Percentiles rank a stretch among this genome's conserved stretches.
phyloP scores from a whole-genome alignment of 2,888 invertebrate genomes.

The Rosalia funebris region DNA sequence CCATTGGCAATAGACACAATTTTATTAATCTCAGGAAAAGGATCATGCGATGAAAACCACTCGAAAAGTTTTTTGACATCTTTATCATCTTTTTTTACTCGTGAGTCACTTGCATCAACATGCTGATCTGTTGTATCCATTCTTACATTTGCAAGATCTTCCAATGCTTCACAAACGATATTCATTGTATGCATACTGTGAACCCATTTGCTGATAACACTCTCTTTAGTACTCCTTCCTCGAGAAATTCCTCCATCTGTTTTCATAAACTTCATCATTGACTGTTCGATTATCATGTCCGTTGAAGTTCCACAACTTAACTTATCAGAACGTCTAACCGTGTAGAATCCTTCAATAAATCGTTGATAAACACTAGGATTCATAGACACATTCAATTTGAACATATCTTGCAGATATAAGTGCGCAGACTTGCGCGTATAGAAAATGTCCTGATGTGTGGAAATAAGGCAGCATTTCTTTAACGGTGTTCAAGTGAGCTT shows the following conservation, averaged over 20 bases:
- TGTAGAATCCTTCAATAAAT: neutral
- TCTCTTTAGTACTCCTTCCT: constrained; percentile 32
- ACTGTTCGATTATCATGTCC: constrained; percentile 57
- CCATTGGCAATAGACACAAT: constrained; percentile 51
- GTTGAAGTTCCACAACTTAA: constrained; percentile 58
- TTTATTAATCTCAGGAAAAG: constrained; percentile 48
- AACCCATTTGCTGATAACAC: constrained; percentile 47
- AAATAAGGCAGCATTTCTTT: constrained; percentile 31
- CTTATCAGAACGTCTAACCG: constrained; percentile 41
- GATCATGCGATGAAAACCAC: constrained; percentile 49
- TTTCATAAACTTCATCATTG: constrained; percentile 55
- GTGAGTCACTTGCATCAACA: constrained; percentile 49
- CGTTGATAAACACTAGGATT: neutral
- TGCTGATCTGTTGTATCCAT: constrained; percentile 51
- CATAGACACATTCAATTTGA: neutral
- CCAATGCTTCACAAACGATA: constrained; percentile 46
- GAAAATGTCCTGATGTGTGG: constrained; percentile 28
- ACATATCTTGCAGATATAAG: constrained; percentile 3
- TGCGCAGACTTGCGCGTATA: constrained; percentile 24
- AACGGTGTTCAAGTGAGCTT: neutral
- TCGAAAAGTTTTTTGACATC: constrained; percentile 47
- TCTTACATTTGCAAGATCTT: constrained; percentile 46
- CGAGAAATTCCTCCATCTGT: constrained; percentile 60
- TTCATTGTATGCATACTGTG: constrained; percentile 45
- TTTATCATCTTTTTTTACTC: constrained; percentile 51